Conservation (phyloP, 2,888 invertebrate genomes). For the Penaeus monodon region DNA sequence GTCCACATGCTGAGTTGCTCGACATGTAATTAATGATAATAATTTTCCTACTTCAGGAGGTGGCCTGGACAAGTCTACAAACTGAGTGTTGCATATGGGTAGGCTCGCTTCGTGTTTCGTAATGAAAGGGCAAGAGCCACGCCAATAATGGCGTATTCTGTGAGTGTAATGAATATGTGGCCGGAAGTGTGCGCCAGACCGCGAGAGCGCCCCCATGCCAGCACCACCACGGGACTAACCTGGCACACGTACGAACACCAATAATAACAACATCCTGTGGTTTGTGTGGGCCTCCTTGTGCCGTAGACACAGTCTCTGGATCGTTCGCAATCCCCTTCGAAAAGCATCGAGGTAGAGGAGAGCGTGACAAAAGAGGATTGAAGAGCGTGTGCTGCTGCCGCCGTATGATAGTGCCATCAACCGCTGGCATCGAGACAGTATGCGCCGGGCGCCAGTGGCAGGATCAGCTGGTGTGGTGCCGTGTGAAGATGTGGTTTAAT, state of each 20-base stretch:
- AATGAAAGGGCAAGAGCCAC: too few species aligned
- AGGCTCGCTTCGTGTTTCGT: too few species aligned
- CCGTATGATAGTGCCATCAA: slow-evolving; percentile 36
- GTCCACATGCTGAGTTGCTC: too few species aligned
- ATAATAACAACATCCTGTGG: background rate
- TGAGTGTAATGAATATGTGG: background rate
- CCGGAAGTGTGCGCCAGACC: background rate
- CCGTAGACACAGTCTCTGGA: background rate
- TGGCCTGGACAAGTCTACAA: too few species aligned
- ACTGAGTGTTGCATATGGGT: too few species aligned
- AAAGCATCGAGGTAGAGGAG: background rate
- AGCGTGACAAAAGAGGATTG: background rate
- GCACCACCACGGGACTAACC: background rate
- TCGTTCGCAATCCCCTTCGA: background rate
- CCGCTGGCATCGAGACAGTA: slow-evolving; percentile 23
- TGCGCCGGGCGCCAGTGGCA: slow-evolving; percentile 34
- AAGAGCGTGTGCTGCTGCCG: background rate
- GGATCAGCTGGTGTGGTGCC: slow-evolving; percentile 42
- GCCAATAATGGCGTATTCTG: too few species aligned
- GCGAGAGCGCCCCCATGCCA: background rate
- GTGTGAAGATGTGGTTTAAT: slow-evolving; percentile 15
- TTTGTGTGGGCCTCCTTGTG: too few species aligned
- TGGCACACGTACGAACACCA: slow-evolving; percentile 28
- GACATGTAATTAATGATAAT: too few species aligned
- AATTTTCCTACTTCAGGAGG: too few species aligned